Base-by-base conservation (phyloP, 2,888 invertebrate genomes). In the Cryptocephalus primarius region DNA sequence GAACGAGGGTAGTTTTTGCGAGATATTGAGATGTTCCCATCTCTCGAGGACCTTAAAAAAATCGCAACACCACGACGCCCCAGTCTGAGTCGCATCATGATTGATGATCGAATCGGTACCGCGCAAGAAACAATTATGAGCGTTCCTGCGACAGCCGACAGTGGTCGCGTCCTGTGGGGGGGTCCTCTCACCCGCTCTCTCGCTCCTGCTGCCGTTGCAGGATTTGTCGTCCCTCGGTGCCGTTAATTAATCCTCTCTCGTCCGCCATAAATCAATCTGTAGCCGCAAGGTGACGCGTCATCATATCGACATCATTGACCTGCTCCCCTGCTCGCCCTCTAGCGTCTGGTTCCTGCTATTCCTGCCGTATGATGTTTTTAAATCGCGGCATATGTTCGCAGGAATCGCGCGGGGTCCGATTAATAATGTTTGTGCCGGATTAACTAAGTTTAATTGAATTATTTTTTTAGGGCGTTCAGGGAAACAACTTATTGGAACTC, bases 241-340 rank as follows among this genome's bases (percentile, higher is more conserved):
- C 64, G 64, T 65, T 67, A 67, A 67, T 67, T 68, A 67, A 67
- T 66, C 67, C 62, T 11, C 40, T 40, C n/a, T 9, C 9, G n/a
- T 10, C 13, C 13, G 63, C 63, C 68, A 68, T 69, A 68, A 69
- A 69, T 69, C 68, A 69, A 68, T 67, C 65, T 67, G 67, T 66
- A 66, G 64, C 66, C 67, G 65, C 69, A 69, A 69, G 69, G 68
- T 69, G 69, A 67, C 68, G 68, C 67, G 66, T 65, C 68, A 69
- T 69, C 67, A 69, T 69, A 69, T 69, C 64, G 69, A 67, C 68
- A 68, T 69, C 67, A 68, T 68, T 69, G 69, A 69, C 67, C 65
- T 63, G 64, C 36, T 12, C 36, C 12, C 12, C 36, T 36, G 4
- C 36, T 12, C 22, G 61, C 63, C 62, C 59, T 60, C 32, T 60